Base-by-base conservation (phyloP, 2,797 vertebrate genomes). In the Botia almorhae region DNA sequence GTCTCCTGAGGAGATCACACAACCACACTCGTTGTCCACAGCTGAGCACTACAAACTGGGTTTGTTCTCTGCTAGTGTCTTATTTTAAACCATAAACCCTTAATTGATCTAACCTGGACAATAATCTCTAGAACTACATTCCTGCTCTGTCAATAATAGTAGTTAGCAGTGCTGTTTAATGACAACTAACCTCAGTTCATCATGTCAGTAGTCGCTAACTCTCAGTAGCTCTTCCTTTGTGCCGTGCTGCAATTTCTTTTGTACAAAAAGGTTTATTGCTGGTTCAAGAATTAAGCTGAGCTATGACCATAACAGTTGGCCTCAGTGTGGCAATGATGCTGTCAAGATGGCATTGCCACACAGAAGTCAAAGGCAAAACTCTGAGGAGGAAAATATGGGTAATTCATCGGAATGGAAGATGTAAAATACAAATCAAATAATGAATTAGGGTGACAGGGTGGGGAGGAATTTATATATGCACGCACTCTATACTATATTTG, bases 161-260 rank as follows among this genome's bases (percentile, higher is more conserved):
- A 83, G 85, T 61, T 2, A 61, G 69, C 84, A 29, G 84, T 87
- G 87, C 90, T 91, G 88, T 89, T 92, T 76, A 81, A 89, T 84
- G 71, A 86, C 83, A 72, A 94, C 93, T 94, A 94, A 94, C 92
- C 87, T 89, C 87, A 76, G 39, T 51, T 73, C 50, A 55, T 65
- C 69, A 64, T 3, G n/a, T 65, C 17, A 50, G 69, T 80, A 74
- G 76, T 70, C 0, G 33, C 76, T 83, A 79, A 83, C 69, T 51
- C 55, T 48, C 19, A 19, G 8, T 26, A 69, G 26, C 51, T 76
- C 60, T 76, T 50, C 50, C 21, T 55, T 74, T 71, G 80, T 69
- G 11, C 39, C 33, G 43, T 69, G 29, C 46, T 17, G 10, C 51
- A 61, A 26, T 71, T 23, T 7, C 4, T 71, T 2, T 1, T 0